Base-by-base conservation (phyloP, 2,113 vertebrate genomes). In the Myiozetetes cayanensis region DNA sequence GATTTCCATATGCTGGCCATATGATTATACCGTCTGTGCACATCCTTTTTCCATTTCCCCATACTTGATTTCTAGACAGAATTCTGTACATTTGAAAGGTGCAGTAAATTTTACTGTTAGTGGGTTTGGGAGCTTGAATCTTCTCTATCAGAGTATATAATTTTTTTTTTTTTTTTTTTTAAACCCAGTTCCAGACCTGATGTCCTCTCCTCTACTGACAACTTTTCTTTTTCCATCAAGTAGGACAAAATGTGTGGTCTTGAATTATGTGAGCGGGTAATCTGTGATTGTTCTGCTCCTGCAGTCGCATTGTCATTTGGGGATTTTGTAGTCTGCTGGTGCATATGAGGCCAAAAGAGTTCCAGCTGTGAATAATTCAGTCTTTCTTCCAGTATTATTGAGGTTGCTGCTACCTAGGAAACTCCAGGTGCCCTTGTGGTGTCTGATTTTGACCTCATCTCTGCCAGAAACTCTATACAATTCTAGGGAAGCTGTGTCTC, bases 1-100 rank as follows among this genome's bases (percentile, higher is more conserved):
- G 71, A 37, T 77, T 93, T 90, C 92, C 88, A 49, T 94, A 63
- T 90, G 95, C 74, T 78, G 44, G 47, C 95, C 90, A 92, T 52
- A 90, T 90, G 94, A 95, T 74, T 2, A 0, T 55, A 68, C 87
- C 4, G 21, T 83, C 90, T 93, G 79, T 92, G 53, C 59, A 9
- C 71, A 78, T 49, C 50, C 72, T 84, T 77, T 88, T 86, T 47
- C 72, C 75, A 61, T 76, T 91, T 88, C 47, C 25, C 59, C 0
- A 2, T 71, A 49, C 44, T 93, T 61, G 24, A 78, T 94, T 93
- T 94, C 56, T 27, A 75, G 72, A 49, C 63, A 87, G 66, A 89
- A 70, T 56, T 83, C 76, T 1, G 3, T 59, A 3, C 55, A 55
- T 81, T 86, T 86, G 1, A 17, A 72, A 93, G 79, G 65, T 83